Evolutionary conservation across 2,797 vertebrate genomes (phyloP), one percentile per base, ranked within the genome.

Genomic region (Loris lydekkerianus): DNA sequence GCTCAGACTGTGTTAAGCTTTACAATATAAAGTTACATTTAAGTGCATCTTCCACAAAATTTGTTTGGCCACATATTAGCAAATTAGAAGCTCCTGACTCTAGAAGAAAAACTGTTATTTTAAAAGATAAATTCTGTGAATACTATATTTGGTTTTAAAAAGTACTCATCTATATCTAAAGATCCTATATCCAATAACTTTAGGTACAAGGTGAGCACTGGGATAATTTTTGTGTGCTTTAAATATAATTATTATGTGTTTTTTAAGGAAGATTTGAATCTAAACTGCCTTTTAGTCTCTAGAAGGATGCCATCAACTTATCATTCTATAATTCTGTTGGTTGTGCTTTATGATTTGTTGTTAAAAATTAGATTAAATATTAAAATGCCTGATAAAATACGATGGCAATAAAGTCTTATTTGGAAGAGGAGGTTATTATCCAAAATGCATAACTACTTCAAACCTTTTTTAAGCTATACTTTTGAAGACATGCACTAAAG

Each of bases 201-300:
- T 63, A 96, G 10, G 25, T 82, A 86, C 73, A 75, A 86, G 23
- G 31, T 18, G 21, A 92, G 7, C 20, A 92, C n/a, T 23, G 75
- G 78, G 37, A 58, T 60, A 34, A 92, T 63, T 29, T 63, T 63
- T 63, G 13, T 63, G 61, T 63, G 61, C 61, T 63, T 63, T 63
- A 13, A 29, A 90, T 20, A 21, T 75, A 87, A 83, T 93, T 94
- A 43, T 49, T 56, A 82, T 4, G 1, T 60, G 23, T 25, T 29
- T 73, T 86, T 78, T 84, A 67, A 95, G 78, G 73, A 69, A 43
- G 56, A 94, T 10, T 60, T 94, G 72, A 90, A 40, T 84, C 53
- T 78, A 95, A 82, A 61, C 20, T 95, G 61, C 29, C 46, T 89
- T 95, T 95, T 58, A 96, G 69, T 94, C 37, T 82, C 31, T 25